These are phyloP conservation scores for Saguinus midas DNA, from an alignment of 2,113 vertebrate genomes.

Conservation along the genomic window DNA sequence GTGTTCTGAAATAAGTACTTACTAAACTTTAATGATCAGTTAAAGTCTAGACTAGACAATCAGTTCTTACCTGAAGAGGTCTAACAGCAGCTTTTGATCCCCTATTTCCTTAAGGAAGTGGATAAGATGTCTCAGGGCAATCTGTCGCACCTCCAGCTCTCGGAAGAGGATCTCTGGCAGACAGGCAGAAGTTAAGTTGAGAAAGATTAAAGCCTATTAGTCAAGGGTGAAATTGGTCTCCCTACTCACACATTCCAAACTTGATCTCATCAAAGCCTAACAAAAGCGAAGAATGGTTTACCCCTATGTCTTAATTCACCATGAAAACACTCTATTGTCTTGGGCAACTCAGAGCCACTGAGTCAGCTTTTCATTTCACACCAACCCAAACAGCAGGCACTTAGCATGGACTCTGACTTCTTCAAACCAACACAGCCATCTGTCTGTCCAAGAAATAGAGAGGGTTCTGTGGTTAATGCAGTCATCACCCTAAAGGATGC, in stretches of 20 bases:
- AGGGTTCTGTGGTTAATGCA: background rate
- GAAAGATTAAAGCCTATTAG: background rate
- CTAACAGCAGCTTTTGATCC: conserved; percentile 91
- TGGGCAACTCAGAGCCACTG: background rate
- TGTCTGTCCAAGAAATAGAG: background rate
- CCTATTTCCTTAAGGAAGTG: conserved; percentile 92
- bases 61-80: conserved; percentile 90
- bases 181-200: background rate
- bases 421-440: background rate
- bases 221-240: background rate
- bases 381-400: background rate
- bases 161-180: conserved; percentile 91
- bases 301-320: background rate
- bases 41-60: background rate
- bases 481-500: background rate
- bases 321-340: background rate
- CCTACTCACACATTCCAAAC: background rate
- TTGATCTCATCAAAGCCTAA: background rate
- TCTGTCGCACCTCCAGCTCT: conserved; percentile 91
- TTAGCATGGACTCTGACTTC: background rate
- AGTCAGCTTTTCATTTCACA: background rate
- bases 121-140: conserved; percentile 93
- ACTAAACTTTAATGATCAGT: background rate
- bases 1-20: conserved; percentile 1
- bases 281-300: background rate